Evolutionary conservation across 2,888 invertebrate species (phyloP).

Genomic region (Melieria omissa): DNA sequence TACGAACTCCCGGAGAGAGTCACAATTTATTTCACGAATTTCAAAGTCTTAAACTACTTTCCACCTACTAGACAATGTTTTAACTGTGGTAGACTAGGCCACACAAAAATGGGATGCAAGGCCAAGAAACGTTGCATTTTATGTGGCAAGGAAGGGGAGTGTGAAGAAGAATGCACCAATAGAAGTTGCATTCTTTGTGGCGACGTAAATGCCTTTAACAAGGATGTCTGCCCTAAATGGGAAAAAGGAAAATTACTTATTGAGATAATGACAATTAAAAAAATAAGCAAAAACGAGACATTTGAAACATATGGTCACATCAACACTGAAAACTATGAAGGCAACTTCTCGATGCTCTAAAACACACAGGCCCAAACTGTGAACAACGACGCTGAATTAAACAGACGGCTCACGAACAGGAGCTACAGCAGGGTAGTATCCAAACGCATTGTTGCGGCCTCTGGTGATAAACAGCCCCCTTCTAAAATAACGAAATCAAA

Average conservation of each 20-base stretch:
- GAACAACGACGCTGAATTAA: not conserved
- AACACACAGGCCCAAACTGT: not conserved
- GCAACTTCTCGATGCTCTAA: not conserved
- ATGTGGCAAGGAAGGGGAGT: not conserved
- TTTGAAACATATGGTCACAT: not conserved
- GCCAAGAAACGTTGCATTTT: not conserved
- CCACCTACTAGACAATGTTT: not conserved
- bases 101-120: not conserved
- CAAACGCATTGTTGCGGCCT: no score
- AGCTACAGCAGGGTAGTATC: not conserved
- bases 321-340: not conserved
- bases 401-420: not conserved
- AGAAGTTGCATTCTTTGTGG: not conserved
- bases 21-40: not conserved
- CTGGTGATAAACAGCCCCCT: not conserved
- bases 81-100: no score
- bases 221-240: not conserved
- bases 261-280: not conserved
- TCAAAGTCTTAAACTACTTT: conserved; percentile 7
- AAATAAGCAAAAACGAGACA: not conserved
- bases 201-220: not conserved
- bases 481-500: not conserved
- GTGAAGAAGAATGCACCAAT: not conserved
- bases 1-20: not conserved
- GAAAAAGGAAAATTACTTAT: not conserved